These are phyloP conservation scores for Coregonus ussuriensis DNA, from an alignment of 2,797 vertebrate genomes.

Conservation along the genomic window DNA sequence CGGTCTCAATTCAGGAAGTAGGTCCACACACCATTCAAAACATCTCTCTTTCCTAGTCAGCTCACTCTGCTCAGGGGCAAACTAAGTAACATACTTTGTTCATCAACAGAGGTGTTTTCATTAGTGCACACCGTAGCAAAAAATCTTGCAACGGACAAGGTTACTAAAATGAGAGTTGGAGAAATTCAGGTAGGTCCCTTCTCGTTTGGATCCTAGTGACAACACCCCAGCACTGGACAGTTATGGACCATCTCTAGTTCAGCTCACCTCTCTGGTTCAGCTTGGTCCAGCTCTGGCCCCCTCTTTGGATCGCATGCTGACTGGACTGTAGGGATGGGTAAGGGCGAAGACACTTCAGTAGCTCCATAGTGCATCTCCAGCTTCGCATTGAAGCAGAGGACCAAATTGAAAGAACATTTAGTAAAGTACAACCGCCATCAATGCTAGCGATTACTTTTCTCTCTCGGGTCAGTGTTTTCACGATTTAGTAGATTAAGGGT, in stretches of 20 bases:
- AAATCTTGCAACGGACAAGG: background rate
- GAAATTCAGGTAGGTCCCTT: background rate
- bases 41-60: too few relatives aligned
- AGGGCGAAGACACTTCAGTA: conserved; percentile 70
- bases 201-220: background rate
- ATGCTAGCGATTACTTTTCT: background rate
- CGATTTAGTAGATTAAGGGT: background rate
- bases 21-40: background rate
- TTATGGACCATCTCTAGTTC: background rate
- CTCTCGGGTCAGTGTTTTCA: background rate
- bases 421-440: background rate
- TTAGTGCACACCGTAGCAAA: too few relatives aligned
- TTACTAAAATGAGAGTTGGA: background rate
- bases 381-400: conserved; percentile 25
- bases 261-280: conserved; percentile 62
- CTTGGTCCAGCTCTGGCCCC: conserved; percentile 41
- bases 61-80: too few relatives aligned
- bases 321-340: conserved; percentile 59
- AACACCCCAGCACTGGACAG: background rate
- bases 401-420: background rate
- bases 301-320: conserved; percentile 48
- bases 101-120: too few relatives aligned
- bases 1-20: background rate
- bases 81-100: too few relatives aligned
- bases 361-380: conserved; percentile 72